A percentile compares a stretch with the other conserved stretches of the same genome.
Evolutionary conservation across 2,888 invertebrate species (phyloP).

Genomic region (Philopedon plagiatum): DNA sequence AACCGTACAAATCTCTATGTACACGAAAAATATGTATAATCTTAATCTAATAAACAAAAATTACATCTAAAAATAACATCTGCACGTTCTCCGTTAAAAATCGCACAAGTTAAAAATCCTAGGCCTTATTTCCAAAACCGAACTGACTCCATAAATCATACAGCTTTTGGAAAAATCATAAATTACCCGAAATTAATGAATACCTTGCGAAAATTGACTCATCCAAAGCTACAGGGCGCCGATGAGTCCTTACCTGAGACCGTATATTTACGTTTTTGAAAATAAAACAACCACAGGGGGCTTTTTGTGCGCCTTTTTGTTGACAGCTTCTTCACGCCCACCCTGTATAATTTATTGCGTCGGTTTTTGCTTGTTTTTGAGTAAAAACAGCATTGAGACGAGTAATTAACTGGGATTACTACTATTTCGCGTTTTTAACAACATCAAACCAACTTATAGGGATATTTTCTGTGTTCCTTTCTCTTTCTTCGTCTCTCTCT

Average conservation of each 20-base stretch:
- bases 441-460: too few species aligned
- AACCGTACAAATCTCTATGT: too few species aligned
- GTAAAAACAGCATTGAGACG: not conserved
- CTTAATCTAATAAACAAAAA: too few species aligned
- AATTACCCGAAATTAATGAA: conserved; percentile 13
- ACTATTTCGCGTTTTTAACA: too few species aligned
- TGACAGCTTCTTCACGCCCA: conserved; percentile 39
- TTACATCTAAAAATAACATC: too few species aligned
- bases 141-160: not conserved
- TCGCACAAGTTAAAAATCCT: not conserved
- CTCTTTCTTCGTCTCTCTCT: too few species aligned
- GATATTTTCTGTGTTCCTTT: too few species aligned
- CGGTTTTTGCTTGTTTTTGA: conserved; percentile 29
- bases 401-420: not conserved
- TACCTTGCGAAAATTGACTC: conserved; percentile 22
- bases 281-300: conserved; percentile 31
- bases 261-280: conserved; percentile 23
- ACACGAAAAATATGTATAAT: too few species aligned
- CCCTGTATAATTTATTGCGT: conserved; percentile 43
- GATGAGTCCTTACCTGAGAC: conserved; percentile 8
- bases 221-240: not conserved
- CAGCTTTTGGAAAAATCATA: not conserved
- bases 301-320: conserved; percentile 19
- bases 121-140: not conserved
- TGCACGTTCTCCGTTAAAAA: too few species aligned